Base-by-base conservation (phyloP, 2,797 vertebrate genomes). In the Clarias pachynema region DNA sequence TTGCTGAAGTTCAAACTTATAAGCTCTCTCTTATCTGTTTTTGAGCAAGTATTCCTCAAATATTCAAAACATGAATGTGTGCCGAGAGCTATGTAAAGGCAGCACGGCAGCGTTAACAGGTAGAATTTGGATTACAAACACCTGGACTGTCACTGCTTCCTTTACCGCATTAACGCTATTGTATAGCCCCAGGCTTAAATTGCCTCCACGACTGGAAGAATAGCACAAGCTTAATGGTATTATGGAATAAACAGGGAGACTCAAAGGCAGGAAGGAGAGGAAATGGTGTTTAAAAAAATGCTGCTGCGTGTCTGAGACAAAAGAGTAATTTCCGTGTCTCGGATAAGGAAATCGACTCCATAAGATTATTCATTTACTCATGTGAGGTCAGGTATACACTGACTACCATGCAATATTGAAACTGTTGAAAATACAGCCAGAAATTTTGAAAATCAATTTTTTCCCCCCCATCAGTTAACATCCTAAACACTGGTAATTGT, bases 61-160 rank as follows among this genome's bases (percentile, higher is more conserved):
- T 81, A 65, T 88, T 49, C 37, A 65, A 56, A 40, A 75, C 82
- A 29, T 22, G 34, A 37, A 70, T 89, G 20, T 10, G 5, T 82
- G 37, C 75, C 84, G n/a, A 87, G 88, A 91, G 89, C 90, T 34
- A 34, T 34, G 34, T 34, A 73, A 87, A 29, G 66, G 31, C 82
- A 87, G 65, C 72, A 26, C 84, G 87, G 89, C 90, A 90, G 88
- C 86, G 81, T 88, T 72, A 86, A 88, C 92, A 94, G 94, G 92
- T 93, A 92, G 89, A 91, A 89, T 84, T 68, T 79, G 53, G 83
- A 89, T 89, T 82, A 90, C 90, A 93, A 89, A 44, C 85, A 18
- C 53, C 59, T 34, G 81, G n/a, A 72, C 82, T 88, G 86, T 84
- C 56, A 60, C 84, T 81, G 85, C 74, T 88, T 57, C 85, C 26